phyloP scores from a whole-genome alignment of 2,797 vertebrate species.

The Sternarchorhynchus goeldii region DNA sequence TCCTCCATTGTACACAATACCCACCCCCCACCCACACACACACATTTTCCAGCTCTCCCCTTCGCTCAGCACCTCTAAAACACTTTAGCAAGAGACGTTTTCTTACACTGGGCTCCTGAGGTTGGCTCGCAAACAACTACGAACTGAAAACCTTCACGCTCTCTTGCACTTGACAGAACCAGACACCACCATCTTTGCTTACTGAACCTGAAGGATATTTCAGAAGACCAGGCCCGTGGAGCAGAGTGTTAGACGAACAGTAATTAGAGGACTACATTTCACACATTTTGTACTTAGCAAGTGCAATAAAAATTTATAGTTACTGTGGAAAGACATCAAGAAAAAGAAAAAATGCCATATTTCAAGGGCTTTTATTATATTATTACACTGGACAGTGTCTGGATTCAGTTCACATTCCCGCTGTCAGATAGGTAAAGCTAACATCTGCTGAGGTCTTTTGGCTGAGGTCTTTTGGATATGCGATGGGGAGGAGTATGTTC shows the following conservation, averaged over 20 bases:
- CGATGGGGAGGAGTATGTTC: no score
- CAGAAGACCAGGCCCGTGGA: constrained; percentile 66
- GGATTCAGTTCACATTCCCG: no score
- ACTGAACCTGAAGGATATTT: constrained; percentile 68
- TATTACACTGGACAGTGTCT: no score
- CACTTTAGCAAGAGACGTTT: constrained; percentile 36
- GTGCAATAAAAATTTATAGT: no score
- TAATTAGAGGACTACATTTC: constrained; percentile 18
- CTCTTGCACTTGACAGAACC: constrained; percentile 65
- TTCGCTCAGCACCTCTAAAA: constrained; percentile 11
- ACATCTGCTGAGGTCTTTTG: no score
- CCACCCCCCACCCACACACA: constrained; percentile 34
- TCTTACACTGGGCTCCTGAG: constrained; percentile 65
- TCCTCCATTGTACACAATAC: constrained; percentile 63
- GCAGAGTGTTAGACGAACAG: constrained; percentile 52
- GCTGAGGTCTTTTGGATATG: no score
- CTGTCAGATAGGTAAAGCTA: no score
- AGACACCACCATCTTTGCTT: constrained; percentile 66
- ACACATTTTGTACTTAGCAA: not conserved
- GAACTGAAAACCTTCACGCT: constrained; percentile 62
- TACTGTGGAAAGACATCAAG: no score
- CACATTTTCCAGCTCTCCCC: not conserved
- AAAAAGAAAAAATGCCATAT: no score
- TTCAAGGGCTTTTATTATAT: no score
- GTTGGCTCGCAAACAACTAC: constrained; percentile 68